A percentile compares a stretch with the other conserved stretches of the same genome.
Evolutionary conservation across 1,140 invertebrate genomes (phyloP).

Genomic region (Scaptomyza pallida): DNA sequence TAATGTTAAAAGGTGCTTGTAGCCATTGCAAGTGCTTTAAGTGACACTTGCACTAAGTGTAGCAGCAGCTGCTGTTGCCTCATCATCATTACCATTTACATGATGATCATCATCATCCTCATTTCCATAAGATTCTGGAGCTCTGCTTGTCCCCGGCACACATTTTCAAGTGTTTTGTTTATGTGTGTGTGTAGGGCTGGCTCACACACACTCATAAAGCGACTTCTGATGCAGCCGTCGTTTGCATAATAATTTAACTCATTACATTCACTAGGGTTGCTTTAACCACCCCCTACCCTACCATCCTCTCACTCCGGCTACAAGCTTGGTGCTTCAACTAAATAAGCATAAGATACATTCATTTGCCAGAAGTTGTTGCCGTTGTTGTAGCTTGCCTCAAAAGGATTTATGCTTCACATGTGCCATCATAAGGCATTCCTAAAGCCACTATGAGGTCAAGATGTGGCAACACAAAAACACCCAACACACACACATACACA

Average conservation of each 20-base stretch:
- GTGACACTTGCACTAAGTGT: conserved; percentile 37
- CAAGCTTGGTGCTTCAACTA: conserved; percentile 32
- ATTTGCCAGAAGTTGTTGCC: conserved; percentile 38
- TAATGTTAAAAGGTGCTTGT: conserved; percentile 33
- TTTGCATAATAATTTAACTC: conserved; percentile 81
- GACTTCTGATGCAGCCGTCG: conserved; percentile 61
- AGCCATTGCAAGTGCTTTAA: conserved; percentile 33
- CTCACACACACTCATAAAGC: conserved; percentile 27
- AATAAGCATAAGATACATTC: conserved; percentile 71
- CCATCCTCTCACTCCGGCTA: no score
- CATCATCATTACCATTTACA: conserved; percentile 41
- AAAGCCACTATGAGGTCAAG: conserved; percentile 53
- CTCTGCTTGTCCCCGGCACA: conserved; percentile 73
- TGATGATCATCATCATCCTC: conserved; percentile 10
- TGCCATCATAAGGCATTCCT: conserved; percentile 37
- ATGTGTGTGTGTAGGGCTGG: conserved; percentile 34
- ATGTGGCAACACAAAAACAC: conserved; percentile 19
- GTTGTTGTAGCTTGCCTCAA: conserved; percentile 7
- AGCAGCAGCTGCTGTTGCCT: conserved; percentile 20
- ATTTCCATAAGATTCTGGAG: conserved; percentile 18
- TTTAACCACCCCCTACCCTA: conserved; percentile 3
- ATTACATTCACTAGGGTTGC: conserved; percentile 46
- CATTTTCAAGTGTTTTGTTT: conserved; percentile 71
- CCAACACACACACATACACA: conserved; percentile 8
- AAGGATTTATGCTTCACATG: conserved; percentile 48